A percentile compares a stretch with the other conserved stretches of the same genome.
Conservation (phyloP, 2,888 invertebrate species). For the Hirtodrosophila confusa region DNA sequence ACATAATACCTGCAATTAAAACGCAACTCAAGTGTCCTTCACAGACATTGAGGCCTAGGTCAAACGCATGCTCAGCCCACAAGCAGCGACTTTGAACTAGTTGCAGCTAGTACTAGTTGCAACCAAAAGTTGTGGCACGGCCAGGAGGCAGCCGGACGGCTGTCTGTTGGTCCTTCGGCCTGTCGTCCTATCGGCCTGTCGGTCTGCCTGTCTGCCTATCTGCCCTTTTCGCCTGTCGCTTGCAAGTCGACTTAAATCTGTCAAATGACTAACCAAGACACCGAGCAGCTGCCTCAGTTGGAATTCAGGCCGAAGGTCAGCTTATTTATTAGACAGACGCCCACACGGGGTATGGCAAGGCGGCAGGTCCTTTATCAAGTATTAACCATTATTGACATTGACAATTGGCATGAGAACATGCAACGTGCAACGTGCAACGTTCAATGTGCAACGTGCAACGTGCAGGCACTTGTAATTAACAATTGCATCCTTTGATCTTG, state of each 20-base stretch:
- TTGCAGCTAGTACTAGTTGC: constrained; percentile 32
- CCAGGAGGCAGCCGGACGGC: constrained; percentile 5
- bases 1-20: constrained; percentile 82
- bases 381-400: constrained; percentile 80
- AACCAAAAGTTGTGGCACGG: no score
- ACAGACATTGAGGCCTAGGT: constrained; percentile 78
- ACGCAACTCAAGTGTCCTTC: constrained; percentile 79
- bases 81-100: constrained; percentile 70
- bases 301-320: constrained; percentile 68
- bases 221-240: constrained; percentile 36
- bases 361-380: constrained; percentile 49
- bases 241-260: constrained; percentile 62
- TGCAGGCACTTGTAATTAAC: constrained; percentile 38
- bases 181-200: constrained; percentile 1
- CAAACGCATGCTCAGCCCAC: constrained; percentile 58
- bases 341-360: constrained; percentile 43
- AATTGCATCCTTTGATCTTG: constrained; percentile 58
- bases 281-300: constrained; percentile 28
- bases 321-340: constrained; percentile 72
- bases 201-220: constrained; percentile 6
- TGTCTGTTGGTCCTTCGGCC: constrained; percentile 4
- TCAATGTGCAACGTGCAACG: not conserved
- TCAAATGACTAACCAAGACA: constrained; percentile 75
- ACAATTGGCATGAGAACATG: constrained; percentile 65
- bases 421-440: constrained; percentile 2